Conservation (phyloP, 2,113 vertebrate genomes). For the Amazona guildingii region DNA sequence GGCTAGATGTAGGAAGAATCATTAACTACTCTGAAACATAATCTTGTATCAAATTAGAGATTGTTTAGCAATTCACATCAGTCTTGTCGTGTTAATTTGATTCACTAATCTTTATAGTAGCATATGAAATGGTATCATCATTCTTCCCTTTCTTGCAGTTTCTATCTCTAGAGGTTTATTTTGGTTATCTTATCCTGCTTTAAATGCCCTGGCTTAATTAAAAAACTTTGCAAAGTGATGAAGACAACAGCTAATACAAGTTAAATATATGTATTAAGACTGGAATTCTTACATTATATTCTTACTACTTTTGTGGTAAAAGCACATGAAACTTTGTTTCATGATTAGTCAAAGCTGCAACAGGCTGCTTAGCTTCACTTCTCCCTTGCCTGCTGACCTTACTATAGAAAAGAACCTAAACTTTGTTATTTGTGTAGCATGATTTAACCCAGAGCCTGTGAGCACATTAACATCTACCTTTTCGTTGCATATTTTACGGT, state of each 20-base stretch:
- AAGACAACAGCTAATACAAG: background rate
- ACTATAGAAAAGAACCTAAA: background rate
- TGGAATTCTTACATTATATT: background rate
- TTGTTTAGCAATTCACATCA: background rate
- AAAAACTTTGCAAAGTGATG: background rate
- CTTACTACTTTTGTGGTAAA: background rate
- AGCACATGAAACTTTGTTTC: background rate
- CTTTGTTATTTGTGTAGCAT: background rate
- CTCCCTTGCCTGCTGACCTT: background rate
- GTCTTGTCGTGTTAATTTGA: background rate
- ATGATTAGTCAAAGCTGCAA: background rate
- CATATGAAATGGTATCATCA: background rate
- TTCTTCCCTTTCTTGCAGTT: background rate
- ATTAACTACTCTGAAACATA: background rate
- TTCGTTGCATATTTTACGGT: background rate
- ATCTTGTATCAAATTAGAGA: background rate
- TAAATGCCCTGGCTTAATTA: background rate
- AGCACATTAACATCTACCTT: background rate
- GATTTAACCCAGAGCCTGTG: background rate
- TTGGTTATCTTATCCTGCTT: background rate
- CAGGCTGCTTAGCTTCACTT: background rate
- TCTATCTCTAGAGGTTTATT: background rate
- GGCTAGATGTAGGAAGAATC: background rate
- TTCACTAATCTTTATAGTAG: background rate
- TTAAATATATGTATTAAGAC: background rate